Percentiles rank a stretch among this genome's conserved stretches.
Evolutionary conservation across 2,888 invertebrate genomes (phyloP).

Genomic region (Drosophila nr. perissopoda): DNA sequence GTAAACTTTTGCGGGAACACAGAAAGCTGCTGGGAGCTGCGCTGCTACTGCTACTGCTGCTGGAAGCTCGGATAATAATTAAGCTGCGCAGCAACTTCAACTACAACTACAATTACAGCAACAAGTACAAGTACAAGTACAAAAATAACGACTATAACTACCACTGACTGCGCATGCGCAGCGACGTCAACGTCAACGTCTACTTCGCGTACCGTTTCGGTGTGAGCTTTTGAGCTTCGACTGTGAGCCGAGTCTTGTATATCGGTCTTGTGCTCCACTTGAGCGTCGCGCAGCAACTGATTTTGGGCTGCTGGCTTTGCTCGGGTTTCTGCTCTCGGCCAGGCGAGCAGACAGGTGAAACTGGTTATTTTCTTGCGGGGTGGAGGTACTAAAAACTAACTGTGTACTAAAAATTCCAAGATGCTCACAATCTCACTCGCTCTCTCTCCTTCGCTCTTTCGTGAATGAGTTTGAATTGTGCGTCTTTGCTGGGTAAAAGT

Average conservation of each 20-base stretch:
- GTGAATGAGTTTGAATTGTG: slow-evolving; percentile 74
- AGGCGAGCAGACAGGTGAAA: slow-evolving; percentile 30
- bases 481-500: slow-evolving; percentile 72
- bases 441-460: slow-evolving; percentile 20
- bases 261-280: slow-evolving; percentile 66
- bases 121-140: slow-evolving; percentile 44
- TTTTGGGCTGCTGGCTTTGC: slow-evolving; percentile 48
- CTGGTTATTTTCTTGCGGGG: slow-evolving; percentile 36
- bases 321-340: slow-evolving; percentile 23
- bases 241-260: slow-evolving; percentile 1
- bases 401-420: slow-evolving; percentile 63
- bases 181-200: slow-evolving; percentile 34
- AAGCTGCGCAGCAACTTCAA: slow-evolving; percentile 64
- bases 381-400: slow-evolving; percentile 45
- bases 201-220: slow-evolving; percentile 32
- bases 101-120: slow-evolving; percentile 18
- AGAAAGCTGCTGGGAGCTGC: slow-evolving; percentile 11
- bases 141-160: slow-evolving; percentile 9
- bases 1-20: slow-evolving; percentile 69
- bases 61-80: slow-evolving; percentile 61
- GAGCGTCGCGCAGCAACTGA: slow-evolving; percentile 77
- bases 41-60: slow-evolving; percentile 19
- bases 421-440: slow-evolving; percentile 36
- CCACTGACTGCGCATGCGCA: slow-evolving; percentile 70
- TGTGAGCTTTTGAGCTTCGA: slow-evolving; percentile 16